phyloP scores from a whole-genome alignment of 2,113 vertebrate species.

The Scomber japonicus region DNA sequence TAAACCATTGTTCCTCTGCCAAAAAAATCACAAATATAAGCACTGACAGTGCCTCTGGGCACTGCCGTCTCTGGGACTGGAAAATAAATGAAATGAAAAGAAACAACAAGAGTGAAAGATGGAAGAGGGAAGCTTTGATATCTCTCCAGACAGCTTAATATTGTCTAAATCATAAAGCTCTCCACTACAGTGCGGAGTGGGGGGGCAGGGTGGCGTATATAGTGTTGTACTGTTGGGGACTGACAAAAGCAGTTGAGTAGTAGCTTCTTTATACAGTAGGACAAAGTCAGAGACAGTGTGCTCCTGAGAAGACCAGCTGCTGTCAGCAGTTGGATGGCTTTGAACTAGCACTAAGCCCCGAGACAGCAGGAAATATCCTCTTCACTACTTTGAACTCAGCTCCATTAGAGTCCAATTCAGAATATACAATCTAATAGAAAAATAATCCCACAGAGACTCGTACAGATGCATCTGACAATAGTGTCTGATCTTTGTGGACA shows the following conservation, averaged over 20 bases:
- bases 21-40: slow-evolving; percentile 77
- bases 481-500: slow-evolving; percentile 58
- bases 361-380: slow-evolving; percentile 78
- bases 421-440: slow-evolving; percentile 59
- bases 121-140: slow-evolving; percentile 66
- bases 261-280: slow-evolving; percentile 58
- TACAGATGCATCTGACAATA: slow-evolving; percentile 48
- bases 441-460: slow-evolving; percentile 60
- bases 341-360: slow-evolving; percentile 63
- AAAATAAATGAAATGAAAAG: slow-evolving; percentile 61
- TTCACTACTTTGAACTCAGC: slow-evolving; percentile 69
- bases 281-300: slow-evolving; percentile 44
- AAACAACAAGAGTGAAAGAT: slow-evolving; percentile 62
- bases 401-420: slow-evolving; percentile 65
- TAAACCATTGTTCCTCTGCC: slow-evolving; percentile 79
- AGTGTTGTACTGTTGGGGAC: slow-evolving; percentile 49
- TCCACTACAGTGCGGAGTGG: slow-evolving; percentile 21
- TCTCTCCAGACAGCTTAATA: slow-evolving; percentile 70
- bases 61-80: slow-evolving; percentile 57
- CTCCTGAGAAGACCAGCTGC: slow-evolving; percentile 68
- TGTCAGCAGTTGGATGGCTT: slow-evolving; percentile 73
- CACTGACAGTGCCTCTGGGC: slow-evolving; percentile 67
- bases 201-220: slow-evolving; percentile 33
- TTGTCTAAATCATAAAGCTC: slow-evolving; percentile 57
- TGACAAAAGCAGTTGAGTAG: slow-evolving; percentile 48